Percentiles rank a stretch among this genome's conserved stretches.
Conservation (phyloP, 2,797 vertebrate genomes). For the Notolabrus celidotus region DNA sequence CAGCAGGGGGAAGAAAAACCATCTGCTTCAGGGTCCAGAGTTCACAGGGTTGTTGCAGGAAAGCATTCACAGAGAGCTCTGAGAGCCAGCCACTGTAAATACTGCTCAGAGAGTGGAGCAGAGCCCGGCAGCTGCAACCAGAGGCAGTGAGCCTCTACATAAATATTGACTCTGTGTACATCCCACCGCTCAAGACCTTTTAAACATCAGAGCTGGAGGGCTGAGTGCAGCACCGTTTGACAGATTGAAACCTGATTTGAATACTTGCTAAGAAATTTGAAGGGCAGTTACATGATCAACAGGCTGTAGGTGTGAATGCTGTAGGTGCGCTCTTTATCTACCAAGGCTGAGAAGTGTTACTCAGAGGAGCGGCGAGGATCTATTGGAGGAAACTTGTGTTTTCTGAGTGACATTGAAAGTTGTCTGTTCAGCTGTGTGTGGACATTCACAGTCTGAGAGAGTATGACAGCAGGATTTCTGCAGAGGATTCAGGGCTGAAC, state of each 20-base stretch:
- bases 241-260: conserved; percentile 24
- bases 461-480: neutral
- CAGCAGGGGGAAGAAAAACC: conserved; percentile 31
- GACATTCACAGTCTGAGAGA: neutral
- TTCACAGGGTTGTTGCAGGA: conserved; percentile 60
- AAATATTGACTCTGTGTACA: conserved; percentile 67
- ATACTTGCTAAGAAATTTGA: conserved; percentile 13
- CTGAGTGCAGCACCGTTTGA: conserved; percentile 14
- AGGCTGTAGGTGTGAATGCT: conserved; percentile 6
- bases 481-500: conserved; percentile 11
- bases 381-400: neutral
- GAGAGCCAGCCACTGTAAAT: conserved; percentile 59
- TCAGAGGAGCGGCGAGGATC: neutral
- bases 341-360: conserved; percentile 18
- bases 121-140: conserved; percentile 44
- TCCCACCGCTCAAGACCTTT: conserved; percentile 42
- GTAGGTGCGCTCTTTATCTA: conserved; percentile 5
- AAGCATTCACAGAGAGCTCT: conserved; percentile 45
- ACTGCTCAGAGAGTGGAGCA: conserved; percentile 44
- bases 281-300: conserved; percentile 11
- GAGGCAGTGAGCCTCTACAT: conserved; percentile 44
- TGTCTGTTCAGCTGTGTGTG: neutral
- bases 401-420: neutral
- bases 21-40: conserved; percentile 71
- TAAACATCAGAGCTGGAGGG: conserved; percentile 14